Percentiles rank a stretch among this genome's conserved stretches.
These are phyloP conservation scores for Vulpes lagopus DNA, from an alignment of 2,113 vertebrate genomes.

Conservation along the genomic window DNA sequence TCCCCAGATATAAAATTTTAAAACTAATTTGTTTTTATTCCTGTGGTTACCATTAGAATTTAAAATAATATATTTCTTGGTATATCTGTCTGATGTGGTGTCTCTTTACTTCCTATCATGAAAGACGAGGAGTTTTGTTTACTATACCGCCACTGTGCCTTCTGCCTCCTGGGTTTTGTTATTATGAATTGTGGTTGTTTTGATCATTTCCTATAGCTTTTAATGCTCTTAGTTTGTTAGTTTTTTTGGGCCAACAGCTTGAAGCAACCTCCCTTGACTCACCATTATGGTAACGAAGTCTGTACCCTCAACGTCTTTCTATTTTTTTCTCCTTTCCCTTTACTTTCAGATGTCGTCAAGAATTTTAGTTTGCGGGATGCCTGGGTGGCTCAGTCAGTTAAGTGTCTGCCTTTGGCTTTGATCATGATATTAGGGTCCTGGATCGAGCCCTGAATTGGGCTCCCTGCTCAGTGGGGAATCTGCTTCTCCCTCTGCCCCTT, in stretches of 20 bases:
- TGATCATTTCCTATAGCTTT: background rate
- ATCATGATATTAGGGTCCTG: too few relatives aligned
- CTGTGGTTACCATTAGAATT: conserved; percentile 28
- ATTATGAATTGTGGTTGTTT: background rate
- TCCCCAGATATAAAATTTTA: background rate
- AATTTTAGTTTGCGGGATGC: background rate
- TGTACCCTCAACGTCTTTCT: background rate
- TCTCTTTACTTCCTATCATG: background rate
- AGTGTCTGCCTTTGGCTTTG: too few relatives aligned
- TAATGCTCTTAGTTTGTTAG: background rate
- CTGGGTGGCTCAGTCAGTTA: too few relatives aligned
- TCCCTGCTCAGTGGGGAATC: too few relatives aligned
- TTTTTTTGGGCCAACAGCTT: background rate
- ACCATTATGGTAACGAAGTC: background rate
- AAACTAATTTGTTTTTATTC: background rate
- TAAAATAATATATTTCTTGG: background rate
- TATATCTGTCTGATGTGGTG: background rate
- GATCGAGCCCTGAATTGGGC: too few relatives aligned
- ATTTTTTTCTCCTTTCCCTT: background rate
- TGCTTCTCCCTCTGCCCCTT: too few relatives aligned
- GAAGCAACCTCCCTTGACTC: background rate
- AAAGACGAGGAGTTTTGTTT: background rate
- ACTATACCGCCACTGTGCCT: background rate
- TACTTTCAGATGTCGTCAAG: background rate
- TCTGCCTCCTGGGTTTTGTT: background rate